Evolutionary conservation across 92 coral and sea anemone species (phyloP).

Genomic region (Parazoanthus darwini): DNA sequence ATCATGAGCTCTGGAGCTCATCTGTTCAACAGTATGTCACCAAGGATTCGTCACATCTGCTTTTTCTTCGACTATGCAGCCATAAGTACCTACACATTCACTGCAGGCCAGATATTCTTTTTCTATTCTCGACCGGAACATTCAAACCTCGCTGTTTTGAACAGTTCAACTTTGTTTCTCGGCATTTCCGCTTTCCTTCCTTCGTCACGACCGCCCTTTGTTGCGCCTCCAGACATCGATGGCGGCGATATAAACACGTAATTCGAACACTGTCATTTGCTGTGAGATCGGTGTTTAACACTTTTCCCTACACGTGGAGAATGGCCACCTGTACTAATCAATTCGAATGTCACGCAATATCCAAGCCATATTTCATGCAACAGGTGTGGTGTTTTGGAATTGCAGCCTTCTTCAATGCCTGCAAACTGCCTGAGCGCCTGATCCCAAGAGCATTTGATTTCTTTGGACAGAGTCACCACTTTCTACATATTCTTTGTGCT

Average conservation of each 20-base stretch:
- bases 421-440: conserved; percentile 79
- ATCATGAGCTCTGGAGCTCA: conserved; percentile 91
- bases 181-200: conserved; percentile 62
- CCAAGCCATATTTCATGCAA: conserved; percentile 74
- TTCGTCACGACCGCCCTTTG: conserved; percentile 73
- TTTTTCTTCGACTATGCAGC: too few relatives aligned
- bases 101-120: conserved; percentile 85
- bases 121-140: conserved; percentile 87
- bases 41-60: conserved; percentile 55
- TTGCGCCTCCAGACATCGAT: conserved; percentile 91
- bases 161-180: conserved; percentile 56
- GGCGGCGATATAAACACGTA: conserved; percentile 75
- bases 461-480: conserved; percentile 94
- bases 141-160: conserved; percentile 51
- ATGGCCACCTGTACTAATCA: conserved; percentile 48
- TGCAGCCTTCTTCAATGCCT: conserved; percentile 82
- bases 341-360: conserved; percentile 68
- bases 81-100: conserved; percentile 73
- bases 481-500: conserved; percentile 83
- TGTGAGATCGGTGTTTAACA: too few relatives aligned
- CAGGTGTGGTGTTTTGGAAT: conserved; percentile 74
- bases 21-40: conserved; percentile 81
- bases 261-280: conserved; percentile 80
- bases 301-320: too few relatives aligned
- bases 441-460: conserved; percentile 80